A percentile compares a stretch with the other conserved stretches of the same genome.
Evolutionary conservation across 1,140 invertebrate genomes (phyloP).

Genomic region (Patella vulgata): DNA sequence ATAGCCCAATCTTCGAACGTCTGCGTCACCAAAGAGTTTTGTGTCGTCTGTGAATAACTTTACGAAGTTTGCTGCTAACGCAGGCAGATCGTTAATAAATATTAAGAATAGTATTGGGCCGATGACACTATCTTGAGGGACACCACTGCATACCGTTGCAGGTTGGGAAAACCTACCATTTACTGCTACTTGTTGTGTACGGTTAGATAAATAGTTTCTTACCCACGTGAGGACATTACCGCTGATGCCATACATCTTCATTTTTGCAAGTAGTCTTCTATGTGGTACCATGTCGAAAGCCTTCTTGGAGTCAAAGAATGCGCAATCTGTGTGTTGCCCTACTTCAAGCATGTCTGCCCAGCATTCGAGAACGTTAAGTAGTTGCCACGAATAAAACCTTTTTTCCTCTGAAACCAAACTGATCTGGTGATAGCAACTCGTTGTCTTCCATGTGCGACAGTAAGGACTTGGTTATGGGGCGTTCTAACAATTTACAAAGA

Average conservation of each 20-base stretch:
- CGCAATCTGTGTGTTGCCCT: too few species aligned
- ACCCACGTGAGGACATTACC: not conserved
- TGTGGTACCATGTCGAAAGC: not conserved
- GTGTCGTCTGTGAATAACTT: constrained; percentile 1
- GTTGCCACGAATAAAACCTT: too few species aligned
- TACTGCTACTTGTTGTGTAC: not conserved
- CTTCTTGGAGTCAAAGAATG: constrained; percentile 3
- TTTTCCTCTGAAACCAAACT: too few species aligned
- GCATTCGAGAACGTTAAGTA: too few species aligned
- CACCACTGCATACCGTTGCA: not conserved
- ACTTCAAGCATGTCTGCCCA: too few species aligned
- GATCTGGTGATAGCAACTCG: too few species aligned
- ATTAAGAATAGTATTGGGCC: not conserved
- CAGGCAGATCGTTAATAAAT: constrained; percentile 3
- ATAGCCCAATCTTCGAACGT: not conserved
- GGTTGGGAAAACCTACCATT: not conserved
- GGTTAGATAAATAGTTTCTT: not conserved
- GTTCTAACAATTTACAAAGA: too few species aligned
- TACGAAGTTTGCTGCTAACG: not conserved
- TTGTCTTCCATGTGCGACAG: too few species aligned
- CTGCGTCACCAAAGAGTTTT: not conserved
- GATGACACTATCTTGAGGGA: constrained; percentile 4
- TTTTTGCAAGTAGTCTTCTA: not conserved
- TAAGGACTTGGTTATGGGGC: too few species aligned
- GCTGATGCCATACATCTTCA: not conserved